These are phyloP conservation scores for Lysiphlebus fabarum DNA, from an alignment of 1,140 invertebrate species.

Conservation along the genomic window DNA sequence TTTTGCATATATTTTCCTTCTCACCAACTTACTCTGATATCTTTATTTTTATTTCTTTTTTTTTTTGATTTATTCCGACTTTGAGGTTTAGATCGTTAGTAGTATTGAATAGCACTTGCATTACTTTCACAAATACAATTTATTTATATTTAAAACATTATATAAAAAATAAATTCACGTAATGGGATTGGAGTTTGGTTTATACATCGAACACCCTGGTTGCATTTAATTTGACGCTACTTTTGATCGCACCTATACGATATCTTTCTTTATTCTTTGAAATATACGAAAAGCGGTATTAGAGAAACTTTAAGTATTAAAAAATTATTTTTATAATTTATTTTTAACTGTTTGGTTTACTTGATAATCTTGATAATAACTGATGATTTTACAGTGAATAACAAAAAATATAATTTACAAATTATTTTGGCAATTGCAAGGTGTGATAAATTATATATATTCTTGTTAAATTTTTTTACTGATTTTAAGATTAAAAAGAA, in stretches of 20 bases:
- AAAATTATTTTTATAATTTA: not conserved
- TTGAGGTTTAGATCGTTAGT: slow-evolving; percentile 19
- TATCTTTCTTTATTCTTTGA: slow-evolving; percentile 13
- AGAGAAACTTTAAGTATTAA: no score
- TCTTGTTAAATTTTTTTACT: no score
- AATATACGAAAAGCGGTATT: no score
- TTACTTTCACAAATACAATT: not conserved
- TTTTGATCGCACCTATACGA: slow-evolving; percentile 23
- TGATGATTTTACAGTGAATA: slow-evolving; percentile 25
- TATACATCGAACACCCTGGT: not conserved
- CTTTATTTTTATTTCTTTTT: no score
- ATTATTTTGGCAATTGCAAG: no score
- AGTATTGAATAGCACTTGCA: not conserved
- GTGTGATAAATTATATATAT: no score
- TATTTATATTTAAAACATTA: slow-evolving; percentile 4
- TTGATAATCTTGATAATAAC: slow-evolving; percentile 27
- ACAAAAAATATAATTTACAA: not conserved
- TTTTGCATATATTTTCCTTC: not conserved
- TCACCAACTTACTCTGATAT: no score
- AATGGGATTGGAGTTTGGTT: not conserved
- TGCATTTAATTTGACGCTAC: not conserved
- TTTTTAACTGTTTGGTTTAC: slow-evolving; percentile 3
- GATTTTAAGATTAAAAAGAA: no score
- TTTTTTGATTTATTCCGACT: not conserved
- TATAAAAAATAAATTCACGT: slow-evolving; percentile 3